Evolutionary conservation across 2,113 vertebrate species (phyloP).

Genomic region (Pogona vitticeps): DNA sequence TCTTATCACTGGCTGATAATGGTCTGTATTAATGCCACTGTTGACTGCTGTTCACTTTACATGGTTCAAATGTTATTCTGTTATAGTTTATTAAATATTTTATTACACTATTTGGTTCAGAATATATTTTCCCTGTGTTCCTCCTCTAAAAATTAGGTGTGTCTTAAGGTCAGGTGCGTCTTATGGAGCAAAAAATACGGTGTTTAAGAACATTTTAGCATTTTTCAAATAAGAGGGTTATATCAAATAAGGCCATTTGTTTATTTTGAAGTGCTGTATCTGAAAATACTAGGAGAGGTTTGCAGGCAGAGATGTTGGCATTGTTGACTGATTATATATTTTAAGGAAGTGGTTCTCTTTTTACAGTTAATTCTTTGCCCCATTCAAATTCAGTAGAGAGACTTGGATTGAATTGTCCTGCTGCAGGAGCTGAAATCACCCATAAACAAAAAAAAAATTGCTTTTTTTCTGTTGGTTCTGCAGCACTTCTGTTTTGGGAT

Average conservation of each 20-base stretch:
- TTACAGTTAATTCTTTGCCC: background rate
- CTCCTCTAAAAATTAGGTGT: too few species aligned
- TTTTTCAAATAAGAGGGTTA: background rate
- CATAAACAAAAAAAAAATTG: background rate
- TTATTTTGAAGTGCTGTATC: background rate
- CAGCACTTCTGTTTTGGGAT: background rate
- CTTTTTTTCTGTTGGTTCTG: background rate
- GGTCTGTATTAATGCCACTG: too few species aligned
- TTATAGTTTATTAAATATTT: too few species aligned
- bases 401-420: background rate
- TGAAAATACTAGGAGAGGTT: background rate
- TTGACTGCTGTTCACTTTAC: too few species aligned
- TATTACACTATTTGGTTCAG: too few species aligned
- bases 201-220: background rate
- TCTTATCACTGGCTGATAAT: too few species aligned
- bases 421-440: background rate
- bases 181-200: too few species aligned
- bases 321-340: background rate
- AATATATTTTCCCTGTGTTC: too few species aligned
- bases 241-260: background rate
- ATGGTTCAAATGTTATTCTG: too few species aligned
- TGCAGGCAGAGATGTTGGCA: background rate
- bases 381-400: background rate
- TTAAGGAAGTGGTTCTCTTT: background rate
- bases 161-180: too few species aligned